phyloP scores from a whole-genome alignment of 64 coral and sea anemone genomes.

The Platygyra sinensis region DNA sequence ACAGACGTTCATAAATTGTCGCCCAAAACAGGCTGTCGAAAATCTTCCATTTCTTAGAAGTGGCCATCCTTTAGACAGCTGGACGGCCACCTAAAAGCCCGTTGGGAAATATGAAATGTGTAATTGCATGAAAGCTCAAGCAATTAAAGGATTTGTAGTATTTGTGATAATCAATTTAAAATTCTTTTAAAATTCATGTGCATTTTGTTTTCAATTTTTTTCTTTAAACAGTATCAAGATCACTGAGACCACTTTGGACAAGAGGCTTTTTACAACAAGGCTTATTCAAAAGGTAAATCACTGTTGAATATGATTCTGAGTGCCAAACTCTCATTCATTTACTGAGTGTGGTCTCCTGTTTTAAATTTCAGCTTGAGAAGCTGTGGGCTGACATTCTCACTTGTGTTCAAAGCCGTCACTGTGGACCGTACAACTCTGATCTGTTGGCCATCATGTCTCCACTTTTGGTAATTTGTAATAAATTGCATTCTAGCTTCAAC shows the following conservation, averaged over 20 bases:
- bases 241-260: constrained; percentile 47
- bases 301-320: not conserved
- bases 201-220: not conserved
- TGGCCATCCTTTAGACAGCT: no score
- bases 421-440: constrained; percentile 75
- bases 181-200: no score
- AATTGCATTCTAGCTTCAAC: not conserved
- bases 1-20: no score
- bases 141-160: no score
- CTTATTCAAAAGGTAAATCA: constrained; percentile 81
- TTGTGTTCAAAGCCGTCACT: constrained; percentile 71
- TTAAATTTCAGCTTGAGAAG: constrained; percentile 74
- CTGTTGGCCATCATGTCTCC: constrained; percentile 72
- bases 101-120: no score
- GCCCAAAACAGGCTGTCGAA: no score
- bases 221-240: constrained; percentile 18
- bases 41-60: no score
- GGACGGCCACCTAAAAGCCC: no score
- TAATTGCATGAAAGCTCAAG: no score
- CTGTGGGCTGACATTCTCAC: constrained; percentile 81
- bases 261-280: constrained; percentile 68
- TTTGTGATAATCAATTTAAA: no score
- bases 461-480: constrained; percentile 57
- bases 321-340: not conserved
- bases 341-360: not conserved